Percentiles rank a stretch among this genome's conserved stretches.
These are phyloP conservation scores for Sylvicola cinctus DNA, from an alignment of 2,888 invertebrate genomes.

Conservation along the genomic window DNA sequence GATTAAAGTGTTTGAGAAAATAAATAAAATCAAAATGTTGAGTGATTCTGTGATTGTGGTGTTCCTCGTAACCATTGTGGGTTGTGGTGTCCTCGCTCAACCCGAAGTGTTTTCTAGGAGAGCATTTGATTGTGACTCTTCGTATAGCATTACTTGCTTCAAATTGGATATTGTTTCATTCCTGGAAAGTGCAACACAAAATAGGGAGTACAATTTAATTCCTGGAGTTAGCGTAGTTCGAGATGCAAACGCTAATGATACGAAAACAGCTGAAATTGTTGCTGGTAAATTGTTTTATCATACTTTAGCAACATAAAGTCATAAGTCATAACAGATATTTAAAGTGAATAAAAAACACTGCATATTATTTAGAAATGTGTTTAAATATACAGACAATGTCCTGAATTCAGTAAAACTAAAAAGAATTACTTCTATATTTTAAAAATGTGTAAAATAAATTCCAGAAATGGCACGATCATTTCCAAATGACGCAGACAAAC, in stretches of 20 bases:
- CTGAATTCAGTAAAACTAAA: too few species aligned
- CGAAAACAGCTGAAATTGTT: slow-evolving; percentile 42
- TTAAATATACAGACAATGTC: neutral
- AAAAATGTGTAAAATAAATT: neutral
- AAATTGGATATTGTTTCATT: slow-evolving; percentile 59
- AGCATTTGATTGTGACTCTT: slow-evolving; percentile 34
- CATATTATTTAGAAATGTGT: too few species aligned
- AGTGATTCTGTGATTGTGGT: too few species aligned
- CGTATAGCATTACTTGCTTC: slow-evolving; percentile 50
- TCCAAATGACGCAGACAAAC: slow-evolving; percentile 53
- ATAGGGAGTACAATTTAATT: slow-evolving; percentile 39
- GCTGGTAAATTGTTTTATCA: slow-evolving; percentile 23
- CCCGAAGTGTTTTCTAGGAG: too few species aligned
- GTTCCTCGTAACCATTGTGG: too few species aligned
- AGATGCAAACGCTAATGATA: slow-evolving; percentile 35
- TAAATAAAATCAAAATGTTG: too few species aligned
- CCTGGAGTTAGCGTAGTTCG: slow-evolving; percentile 57
- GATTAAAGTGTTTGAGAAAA: too few species aligned
- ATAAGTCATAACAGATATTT: neutral
- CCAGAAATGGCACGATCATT: slow-evolving; percentile 48
- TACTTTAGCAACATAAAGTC: slow-evolving; percentile 4
- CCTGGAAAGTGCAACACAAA: slow-evolving; percentile 50
- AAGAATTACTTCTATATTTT: neutral
- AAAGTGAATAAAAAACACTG: neutral
- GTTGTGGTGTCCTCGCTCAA: too few species aligned